Evolutionary conservation across 2,888 invertebrate species (phyloP), one percentile per base, ranked within the genome.

Genomic region (Julus scandinavius): DNA sequence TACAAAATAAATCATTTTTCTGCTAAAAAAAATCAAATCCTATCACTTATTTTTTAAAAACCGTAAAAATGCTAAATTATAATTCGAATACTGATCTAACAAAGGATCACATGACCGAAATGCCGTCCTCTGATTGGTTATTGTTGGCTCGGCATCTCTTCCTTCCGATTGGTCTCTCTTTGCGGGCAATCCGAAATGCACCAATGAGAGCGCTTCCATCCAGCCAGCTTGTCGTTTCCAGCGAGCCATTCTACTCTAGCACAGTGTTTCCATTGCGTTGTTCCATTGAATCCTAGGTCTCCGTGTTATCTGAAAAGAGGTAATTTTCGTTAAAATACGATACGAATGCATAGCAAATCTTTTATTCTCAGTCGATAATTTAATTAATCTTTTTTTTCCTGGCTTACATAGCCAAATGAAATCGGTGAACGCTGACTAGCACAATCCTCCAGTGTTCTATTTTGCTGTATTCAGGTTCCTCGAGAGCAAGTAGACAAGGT

Each of bases 151-250:
- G 29, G 72, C 29, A 9, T 13, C 3, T 13, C 29, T 29, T 29
- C 15, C 87, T 86, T 90, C 17, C 15, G 90, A 91, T 92, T 92
- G 91, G 92, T 89, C 89, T 41, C 89, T 89, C 89, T 90, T 89
- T 90, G 90, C 90, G 90, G 90, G 89, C 90, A 90, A 90, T 91
- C 90, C 89, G 89, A 90, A 89, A 85, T 90, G 40, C 88, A 89
- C 92, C 91, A 92, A 92, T 92, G 90, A 90, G 88, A 89, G 49
- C 29, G 20, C 17, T 13, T 6, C 41, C 38, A 88, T 88, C 87
- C 20, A n/a, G 15, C n/a, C 72, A 20, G 72, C 29, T 20, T 38
- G 20, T 89, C 87, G 63, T 86, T 84, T 49, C 84, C 45, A 80
- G 80, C 58, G 38, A 58, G 87, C 40, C 41, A 45, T 45, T 29